phyloP scores from a whole-genome alignment of 1,140 invertebrate species.

The Calephelis nemesis region DNA sequence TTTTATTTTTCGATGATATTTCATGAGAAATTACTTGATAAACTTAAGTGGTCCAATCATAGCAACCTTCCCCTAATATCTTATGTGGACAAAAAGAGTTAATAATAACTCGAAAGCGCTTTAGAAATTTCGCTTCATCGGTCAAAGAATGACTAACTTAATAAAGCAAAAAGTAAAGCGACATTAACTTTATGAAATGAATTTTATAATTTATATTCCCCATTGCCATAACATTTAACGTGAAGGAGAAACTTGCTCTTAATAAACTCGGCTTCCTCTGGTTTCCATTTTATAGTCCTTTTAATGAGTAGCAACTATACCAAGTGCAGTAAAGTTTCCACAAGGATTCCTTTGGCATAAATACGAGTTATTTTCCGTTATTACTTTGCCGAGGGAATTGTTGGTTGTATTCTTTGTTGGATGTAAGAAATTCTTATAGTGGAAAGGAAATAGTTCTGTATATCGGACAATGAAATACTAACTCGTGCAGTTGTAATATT shows the following conservation, averaged over 20 bases:
- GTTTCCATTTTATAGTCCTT: slow-evolving; percentile 10
- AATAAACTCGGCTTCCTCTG: slow-evolving; percentile 5
- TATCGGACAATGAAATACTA: neutral
- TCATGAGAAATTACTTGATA: no score
- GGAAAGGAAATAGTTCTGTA: neutral
- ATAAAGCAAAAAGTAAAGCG: neutral
- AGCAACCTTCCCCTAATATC: no score
- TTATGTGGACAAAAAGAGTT: no score
- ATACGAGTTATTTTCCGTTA: slow-evolving; percentile 13
- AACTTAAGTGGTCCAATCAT: no score
- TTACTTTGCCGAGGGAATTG: neutral
- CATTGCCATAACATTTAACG: slow-evolving; percentile 1
- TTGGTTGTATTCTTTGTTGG: neutral
- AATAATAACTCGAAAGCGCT: no score
- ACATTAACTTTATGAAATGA: neutral
- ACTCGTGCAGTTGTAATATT: no score
- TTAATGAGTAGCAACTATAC: slow-evolving; percentile 8
- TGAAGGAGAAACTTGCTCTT: slow-evolving; percentile 6
- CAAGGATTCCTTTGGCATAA: slow-evolving; percentile 12
- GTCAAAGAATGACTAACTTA: no score
- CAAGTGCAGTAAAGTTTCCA: slow-evolving; percentile 5
- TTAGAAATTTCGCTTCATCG: no score
- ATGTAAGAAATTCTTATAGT: neutral
- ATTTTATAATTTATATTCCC: neutral
- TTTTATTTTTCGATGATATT: no score